These are phyloP conservation scores for Pogonocherus hispidulus DNA, from an alignment of 2,888 invertebrate species.

Conservation along the genomic window DNA sequence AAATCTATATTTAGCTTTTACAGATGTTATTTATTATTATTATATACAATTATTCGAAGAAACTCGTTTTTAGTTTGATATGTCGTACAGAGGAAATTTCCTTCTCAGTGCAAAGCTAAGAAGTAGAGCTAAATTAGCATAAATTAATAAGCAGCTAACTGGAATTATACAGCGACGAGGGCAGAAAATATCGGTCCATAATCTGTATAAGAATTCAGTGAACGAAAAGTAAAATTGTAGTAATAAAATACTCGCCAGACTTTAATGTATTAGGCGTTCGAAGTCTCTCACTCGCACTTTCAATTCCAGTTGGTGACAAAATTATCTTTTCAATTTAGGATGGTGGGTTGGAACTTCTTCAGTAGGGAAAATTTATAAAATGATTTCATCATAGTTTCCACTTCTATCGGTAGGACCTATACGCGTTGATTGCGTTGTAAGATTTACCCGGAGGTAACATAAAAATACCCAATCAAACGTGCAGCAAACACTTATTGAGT, in stretches of 20 bases:
- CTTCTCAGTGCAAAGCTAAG: neutral
- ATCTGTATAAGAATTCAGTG: neutral
- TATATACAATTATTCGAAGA: no score
- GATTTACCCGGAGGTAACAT: constrained; percentile 66
- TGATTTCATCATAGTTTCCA: constrained; percentile 51
- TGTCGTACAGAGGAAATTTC: neutral
- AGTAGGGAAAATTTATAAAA: constrained; percentile 41
- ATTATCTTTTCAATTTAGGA: constrained; percentile 32
- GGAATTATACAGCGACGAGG: neutral
- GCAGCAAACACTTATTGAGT: constrained; percentile 69
- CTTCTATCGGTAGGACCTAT: constrained; percentile 56
- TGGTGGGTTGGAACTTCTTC: neutral
- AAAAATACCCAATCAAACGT: constrained; percentile 69
- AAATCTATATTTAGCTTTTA: no score
- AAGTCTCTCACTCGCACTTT: neutral
- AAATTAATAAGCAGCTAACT: neutral
- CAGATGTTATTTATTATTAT: no score
- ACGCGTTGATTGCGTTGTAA: constrained; percentile 68
- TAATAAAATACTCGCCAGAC: constrained; percentile 10
- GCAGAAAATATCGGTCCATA: neutral
- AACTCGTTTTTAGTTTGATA: no score
- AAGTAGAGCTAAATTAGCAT: neutral
- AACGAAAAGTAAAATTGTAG: neutral
- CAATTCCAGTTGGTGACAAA: constrained; percentile 17
- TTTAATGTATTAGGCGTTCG: constrained; percentile 12